Evolutionary conservation across 2,797 vertebrate species (phyloP).

Genomic region (Helostoma temminkii): DNA sequence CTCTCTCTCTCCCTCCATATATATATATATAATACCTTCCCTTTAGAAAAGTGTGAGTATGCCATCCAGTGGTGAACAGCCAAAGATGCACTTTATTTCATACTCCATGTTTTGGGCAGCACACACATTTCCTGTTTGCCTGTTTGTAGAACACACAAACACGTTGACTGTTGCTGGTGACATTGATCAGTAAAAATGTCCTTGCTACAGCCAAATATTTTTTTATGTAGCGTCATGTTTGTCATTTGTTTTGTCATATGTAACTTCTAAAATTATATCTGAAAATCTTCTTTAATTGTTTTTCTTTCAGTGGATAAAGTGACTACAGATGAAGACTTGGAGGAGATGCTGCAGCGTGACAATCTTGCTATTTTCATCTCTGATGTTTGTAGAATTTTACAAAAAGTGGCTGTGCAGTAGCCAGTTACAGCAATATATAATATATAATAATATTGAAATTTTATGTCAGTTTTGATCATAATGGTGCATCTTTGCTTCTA

Average conservation of each 20-base stretch:
- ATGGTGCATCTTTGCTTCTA: slow-evolving; percentile 4
- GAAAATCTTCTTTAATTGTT: not conserved
- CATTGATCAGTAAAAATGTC: not conserved
- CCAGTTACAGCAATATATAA: too few relatives aligned
- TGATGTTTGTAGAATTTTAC: slow-evolving; percentile 81
- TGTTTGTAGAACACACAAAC: not conserved
- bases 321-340: slow-evolving; percentile 90
- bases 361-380: slow-evolving; percentile 89
- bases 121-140: not conserved
- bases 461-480: not conserved
- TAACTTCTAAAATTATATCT: not conserved
- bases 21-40: too few relatives aligned
- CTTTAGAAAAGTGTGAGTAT: not conserved
- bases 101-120: not conserved
- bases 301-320: slow-evolving; percentile 85
- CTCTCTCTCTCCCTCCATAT: too few relatives aligned
- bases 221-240: not conserved
- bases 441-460: too few relatives aligned
- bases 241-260: not conserved
- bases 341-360: slow-evolving; percentile 89
- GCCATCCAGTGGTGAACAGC: slow-evolving; percentile 19
- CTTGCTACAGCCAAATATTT: not conserved
- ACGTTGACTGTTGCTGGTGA: not conserved
- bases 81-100: not conserved
- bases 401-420: fast-evolving